A percentile compares a stretch with the other conserved stretches of the same genome.
Evolutionary conservation across 2,888 invertebrate species (phyloP).

Genomic region (Pachycephus smyrnensis): DNA sequence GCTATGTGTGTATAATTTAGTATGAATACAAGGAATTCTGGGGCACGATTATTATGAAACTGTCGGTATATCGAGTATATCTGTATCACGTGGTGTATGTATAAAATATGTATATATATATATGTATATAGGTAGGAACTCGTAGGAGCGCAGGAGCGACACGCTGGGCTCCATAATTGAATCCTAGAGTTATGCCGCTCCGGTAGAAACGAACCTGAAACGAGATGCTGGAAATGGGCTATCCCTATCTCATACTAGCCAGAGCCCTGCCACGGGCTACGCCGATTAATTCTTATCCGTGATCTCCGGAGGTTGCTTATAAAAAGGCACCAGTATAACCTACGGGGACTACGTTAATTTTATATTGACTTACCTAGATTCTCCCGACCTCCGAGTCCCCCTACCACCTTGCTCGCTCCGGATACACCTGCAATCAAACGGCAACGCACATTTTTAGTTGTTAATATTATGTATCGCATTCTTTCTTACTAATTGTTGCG

Average conservation of each 20-base stretch:
- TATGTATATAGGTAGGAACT: not conserved
- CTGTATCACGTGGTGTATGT: not conserved
- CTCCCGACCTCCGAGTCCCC: conserved; percentile 50
- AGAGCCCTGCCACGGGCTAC: not conserved
- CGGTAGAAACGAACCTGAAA: conserved; percentile 1
- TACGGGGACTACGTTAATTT: not conserved
- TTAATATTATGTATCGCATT: not conserved
- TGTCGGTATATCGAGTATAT: not conserved
- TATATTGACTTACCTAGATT: conserved; percentile 47
- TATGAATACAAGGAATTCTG: not conserved
- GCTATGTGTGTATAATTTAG: not conserved
- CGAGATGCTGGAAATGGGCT: not conserved
- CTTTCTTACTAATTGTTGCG: not conserved
- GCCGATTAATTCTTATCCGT: not conserved
- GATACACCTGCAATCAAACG: conserved; percentile 41
- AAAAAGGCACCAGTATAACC: conserved; percentile 6
- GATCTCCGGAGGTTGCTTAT: not conserved
- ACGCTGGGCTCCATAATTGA: conserved; percentile 23
- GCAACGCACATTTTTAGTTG: not conserved
- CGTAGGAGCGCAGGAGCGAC: conserved; percentile 12
- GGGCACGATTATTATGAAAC: not conserved
- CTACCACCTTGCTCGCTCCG: conserved; percentile 30
- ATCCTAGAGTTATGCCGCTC: conserved; percentile 25
- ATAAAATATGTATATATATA: not conserved
- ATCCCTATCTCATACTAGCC: not conserved